Evolutionary conservation across 2,113 vertebrate species (phyloP), one percentile per base, ranked within the genome.

Genomic region (Nibea albiflora): DNA sequence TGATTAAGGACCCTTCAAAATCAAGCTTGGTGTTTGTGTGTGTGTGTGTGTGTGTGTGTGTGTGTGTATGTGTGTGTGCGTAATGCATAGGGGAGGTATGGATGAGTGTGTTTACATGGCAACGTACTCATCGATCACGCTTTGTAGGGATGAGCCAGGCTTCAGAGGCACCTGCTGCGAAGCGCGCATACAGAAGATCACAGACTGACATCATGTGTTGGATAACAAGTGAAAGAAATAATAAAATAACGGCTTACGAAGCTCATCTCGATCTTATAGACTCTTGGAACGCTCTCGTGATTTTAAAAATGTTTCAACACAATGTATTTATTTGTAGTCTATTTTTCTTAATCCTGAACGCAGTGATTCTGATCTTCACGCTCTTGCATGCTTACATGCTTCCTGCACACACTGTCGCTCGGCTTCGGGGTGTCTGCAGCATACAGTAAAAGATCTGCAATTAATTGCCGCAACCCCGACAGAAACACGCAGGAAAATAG

Each of bases 1-100:
- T 96, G 97, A 98, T 98, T 97, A 97, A 97, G 96, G 94, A 78
- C 74, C 93, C 94, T 93, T 93, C 83, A 95, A 92, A 96, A 95
- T 96, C 93, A 93, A 95, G 89, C 92, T 91, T 73, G 69, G 87
- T 73, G 77, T 80, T 90, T 87, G 78, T 83, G 83, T 50, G 86
- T 90, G 69, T 73, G 64, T 73, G 42, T 81, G 92, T 90, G 68
- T 80, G 76, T 80, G 91, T 84, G 65, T 62, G 39, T 73, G 67
- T 78, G 68, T 74, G 66, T 84, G 66, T 73, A 57, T 76, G 42
- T 80, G 92, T 90, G 78, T 80, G 80, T 81, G 90, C 82, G 62
- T 44, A 44, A 85, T 78, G 78, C 76, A 91, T 87, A 70, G 81
- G 72, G 82, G 80, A 78, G 68, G 5, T 65, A 81, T 62, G 57